Base-by-base conservation (phyloP, 2,113 vertebrate species). In the Ageneiosus marmoratus region DNA sequence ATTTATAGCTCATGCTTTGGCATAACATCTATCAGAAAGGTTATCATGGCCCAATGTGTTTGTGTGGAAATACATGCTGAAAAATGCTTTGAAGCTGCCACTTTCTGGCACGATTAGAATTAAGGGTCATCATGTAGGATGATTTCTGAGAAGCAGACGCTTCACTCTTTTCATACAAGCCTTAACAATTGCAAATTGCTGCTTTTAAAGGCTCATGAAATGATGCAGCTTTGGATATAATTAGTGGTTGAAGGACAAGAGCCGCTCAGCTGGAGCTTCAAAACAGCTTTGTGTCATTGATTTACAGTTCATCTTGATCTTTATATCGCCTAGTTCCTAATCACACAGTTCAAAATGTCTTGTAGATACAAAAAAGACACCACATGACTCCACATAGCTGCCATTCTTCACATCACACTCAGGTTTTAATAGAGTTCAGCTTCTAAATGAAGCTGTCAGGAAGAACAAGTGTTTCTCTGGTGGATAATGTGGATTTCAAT, bases 231-330 rank as follows among this genome's bases (percentile, higher is more conserved):
- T 85, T 75, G 50, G 78, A 81, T 70, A 48, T 81, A 51, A 83
- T 85, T 72, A 53, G 50, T n/a, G 22, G 34, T 76, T 77, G 55
- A 80, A 86, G 82, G 79, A 82, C 62, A 79, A 77, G 32, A 72
- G 77, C 55, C 2, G 73, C 73, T 34, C 74, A 83, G 80, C 83
- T 89, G 84, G 79, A 83, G 72, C 65, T 87, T 79, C 81, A 62
- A 75, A 88, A 77, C 69, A 79, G 79, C 69, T 73, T 55, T 37
- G 72, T 75, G 79, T 83, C 84, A 79, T 81, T 75, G 55, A 80
- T 62, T 83, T 65, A 60, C 27, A 46, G 4, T 29, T 72, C 2
- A 41, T 41, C 37, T 41, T 41, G 3, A 41, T 41, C 56, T 29
- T 29, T n/a, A 50, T 83, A 41, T 77, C 12, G 41, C 37, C 22